Conservation (phyloP, 2,888 invertebrate genomes). For the Plemyria rubiginata region DNA sequence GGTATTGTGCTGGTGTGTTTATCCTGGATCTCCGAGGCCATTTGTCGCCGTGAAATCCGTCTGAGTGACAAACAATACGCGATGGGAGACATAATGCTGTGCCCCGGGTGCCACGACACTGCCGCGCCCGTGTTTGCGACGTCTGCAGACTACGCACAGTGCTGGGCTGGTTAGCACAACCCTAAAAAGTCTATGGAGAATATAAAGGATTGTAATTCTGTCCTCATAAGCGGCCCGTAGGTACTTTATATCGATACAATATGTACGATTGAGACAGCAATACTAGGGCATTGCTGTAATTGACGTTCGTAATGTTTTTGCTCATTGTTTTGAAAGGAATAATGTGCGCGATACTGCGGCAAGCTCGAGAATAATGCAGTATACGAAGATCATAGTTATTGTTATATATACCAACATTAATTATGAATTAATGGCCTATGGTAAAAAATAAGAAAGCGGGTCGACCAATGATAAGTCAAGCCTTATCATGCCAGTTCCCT, state of each 20-base stretch:
- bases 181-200: constrained; percentile 73
- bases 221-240: constrained; percentile 77
- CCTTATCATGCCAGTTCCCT: constrained; percentile 10
- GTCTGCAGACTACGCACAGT: constrained; percentile 59
- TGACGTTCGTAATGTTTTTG: constrained; percentile 65
- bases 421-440: constrained; percentile 9
- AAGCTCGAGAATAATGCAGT: constrained; percentile 25
- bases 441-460: constrained; percentile 15
- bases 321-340: constrained; percentile 53
- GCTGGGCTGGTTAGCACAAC: constrained; percentile 59
- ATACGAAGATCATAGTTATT: constrained; percentile 9
- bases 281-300: constrained; percentile 69
- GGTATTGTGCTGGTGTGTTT: constrained; percentile 64
- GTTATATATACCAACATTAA: constrained; percentile 27
- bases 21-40: constrained; percentile 69
- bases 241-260: constrained; percentile 62
- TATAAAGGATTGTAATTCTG: constrained; percentile 82
- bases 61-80: constrained; percentile 82
- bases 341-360: constrained; percentile 45
- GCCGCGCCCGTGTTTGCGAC: constrained; percentile 55
- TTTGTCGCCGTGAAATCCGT: constrained; percentile 77
- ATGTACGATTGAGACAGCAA: constrained; percentile 74
- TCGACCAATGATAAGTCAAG: constrained; percentile 18
- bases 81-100: constrained; percentile 72
- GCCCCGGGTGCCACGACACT: constrained; percentile 62